Evolutionary conservation across 1,140 invertebrate genomes (phyloP).

Genomic region (Drosophila neocordata): DNA sequence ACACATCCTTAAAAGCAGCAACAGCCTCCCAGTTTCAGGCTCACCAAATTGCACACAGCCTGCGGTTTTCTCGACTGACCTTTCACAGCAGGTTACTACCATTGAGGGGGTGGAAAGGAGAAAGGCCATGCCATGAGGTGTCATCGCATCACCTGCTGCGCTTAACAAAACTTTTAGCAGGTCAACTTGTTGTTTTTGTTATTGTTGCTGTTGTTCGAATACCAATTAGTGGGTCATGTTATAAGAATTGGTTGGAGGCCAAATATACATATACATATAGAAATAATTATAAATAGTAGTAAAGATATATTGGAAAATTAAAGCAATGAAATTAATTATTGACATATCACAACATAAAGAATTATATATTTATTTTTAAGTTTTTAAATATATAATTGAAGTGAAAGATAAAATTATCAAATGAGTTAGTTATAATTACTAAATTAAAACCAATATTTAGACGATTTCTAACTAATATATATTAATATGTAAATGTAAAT

Average conservation of each 20-base stretch:
- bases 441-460: too few relatives aligned
- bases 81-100: conserved; percentile 56
- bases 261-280: conserved; percentile 30
- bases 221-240: conserved; percentile 76
- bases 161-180: conserved; percentile 63
- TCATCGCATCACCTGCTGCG: conserved; percentile 54
- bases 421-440: too few relatives aligned
- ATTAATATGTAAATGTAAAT: too few relatives aligned
- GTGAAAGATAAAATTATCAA: too few relatives aligned
- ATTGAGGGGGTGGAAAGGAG: background rate
- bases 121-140: conserved; percentile 52
- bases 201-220: conserved; percentile 49
- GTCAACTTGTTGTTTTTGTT: conserved; percentile 58
- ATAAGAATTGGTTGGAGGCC: conserved; percentile 24
- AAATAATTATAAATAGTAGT: background rate
- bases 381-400: too few relatives aligned
- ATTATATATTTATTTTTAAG: too few relatives aligned
- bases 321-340: too few relatives aligned
- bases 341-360: too few relatives aligned
- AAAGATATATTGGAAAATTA: background rate
- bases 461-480: too few relatives aligned
- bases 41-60: conserved; percentile 57
- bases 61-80: conserved; percentile 70
- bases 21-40: conserved; percentile 47
- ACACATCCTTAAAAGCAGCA: conserved; percentile 41